phyloP scores from a whole-genome alignment of 2,797 vertebrate genomes.

The Cephalopachus bancanus region DNA sequence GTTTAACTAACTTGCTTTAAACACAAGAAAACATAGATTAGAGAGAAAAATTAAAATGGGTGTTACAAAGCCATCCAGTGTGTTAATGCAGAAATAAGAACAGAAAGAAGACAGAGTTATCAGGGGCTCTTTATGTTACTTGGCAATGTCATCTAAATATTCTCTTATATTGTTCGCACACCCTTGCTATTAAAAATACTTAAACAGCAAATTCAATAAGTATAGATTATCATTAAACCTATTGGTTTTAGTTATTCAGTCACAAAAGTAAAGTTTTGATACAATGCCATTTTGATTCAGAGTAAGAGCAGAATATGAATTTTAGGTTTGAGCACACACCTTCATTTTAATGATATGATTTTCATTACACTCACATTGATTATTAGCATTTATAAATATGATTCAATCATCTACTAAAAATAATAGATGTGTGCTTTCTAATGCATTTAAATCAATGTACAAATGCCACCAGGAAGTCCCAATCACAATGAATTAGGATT shows the following conservation, averaged over 20 bases:
- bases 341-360: conserved; percentile 83
- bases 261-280: conserved; percentile 61
- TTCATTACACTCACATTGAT: conserved; percentile 84
- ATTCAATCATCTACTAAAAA: conserved; percentile 86
- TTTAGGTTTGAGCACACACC: conserved; percentile 78
- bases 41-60: not conserved
- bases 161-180: not conserved
- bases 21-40: not conserved
- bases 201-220: not conserved
- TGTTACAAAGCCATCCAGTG: not conserved
- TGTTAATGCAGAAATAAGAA: not conserved
- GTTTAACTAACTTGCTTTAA: not conserved
- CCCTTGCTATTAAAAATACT: not conserved
- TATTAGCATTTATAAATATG: conserved; percentile 87
- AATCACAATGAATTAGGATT: conserved; percentile 91
- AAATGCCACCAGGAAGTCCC: conserved; percentile 90
- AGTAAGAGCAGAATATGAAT: conserved; percentile 73
- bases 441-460: conserved; percentile 86
- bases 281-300: conserved; percentile 61
- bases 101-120: not conserved
- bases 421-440: conserved; percentile 85
- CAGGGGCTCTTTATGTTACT: not conserved
- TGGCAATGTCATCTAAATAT: not conserved
- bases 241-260: not conserved
- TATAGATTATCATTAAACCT: not conserved